Conservation (phyloP, 2,113 vertebrate genomes). For the Prochilodus magdalenae region DNA sequence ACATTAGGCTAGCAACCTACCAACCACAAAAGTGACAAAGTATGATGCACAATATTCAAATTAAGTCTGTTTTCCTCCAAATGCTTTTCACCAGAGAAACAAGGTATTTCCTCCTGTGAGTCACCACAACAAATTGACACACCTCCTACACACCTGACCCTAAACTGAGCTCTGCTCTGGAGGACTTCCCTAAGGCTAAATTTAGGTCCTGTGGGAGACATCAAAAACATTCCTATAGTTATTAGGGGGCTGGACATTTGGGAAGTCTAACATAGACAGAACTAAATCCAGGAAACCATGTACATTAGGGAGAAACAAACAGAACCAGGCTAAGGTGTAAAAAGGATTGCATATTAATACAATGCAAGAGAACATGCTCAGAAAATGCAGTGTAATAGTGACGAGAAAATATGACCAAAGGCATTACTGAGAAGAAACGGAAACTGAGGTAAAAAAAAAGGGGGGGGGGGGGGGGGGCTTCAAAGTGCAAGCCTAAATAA, state of each 20-base stretch:
- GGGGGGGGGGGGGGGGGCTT: neutral
- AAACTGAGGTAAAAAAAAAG: neutral
- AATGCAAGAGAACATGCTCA: neutral
- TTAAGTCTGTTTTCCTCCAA: constrained; percentile 29
- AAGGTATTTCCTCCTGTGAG: constrained; percentile 36
- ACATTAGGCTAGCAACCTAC: too few species aligned
- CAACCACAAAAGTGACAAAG: too few species aligned
- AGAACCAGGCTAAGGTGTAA: neutral
- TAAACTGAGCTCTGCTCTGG: neutral
- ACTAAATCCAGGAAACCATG: neutral
- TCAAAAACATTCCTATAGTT: neutral
- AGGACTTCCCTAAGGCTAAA: constrained; percentile 46
- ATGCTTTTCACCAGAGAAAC: neutral
- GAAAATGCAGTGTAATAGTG: constrained; percentile 36
- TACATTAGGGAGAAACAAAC: neutral
- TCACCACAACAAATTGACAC: neutral
- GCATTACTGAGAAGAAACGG: neutral
- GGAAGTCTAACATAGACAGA: neutral
- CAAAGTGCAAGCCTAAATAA: constrained; percentile 8
- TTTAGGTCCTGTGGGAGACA: neutral
- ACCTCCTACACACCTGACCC: constrained; percentile 3
- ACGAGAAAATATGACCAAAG: constrained; percentile 29
- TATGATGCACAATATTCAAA: constrained; percentile 49
- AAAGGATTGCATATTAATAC: neutral
- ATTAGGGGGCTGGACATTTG: neutral